A percentile compares a stretch with the other conserved stretches of the same genome.
These are phyloP conservation scores for Macrobrachium rosenbergii DNA, from an alignment of 1,140 invertebrate species.

Conservation along the genomic window DNA sequence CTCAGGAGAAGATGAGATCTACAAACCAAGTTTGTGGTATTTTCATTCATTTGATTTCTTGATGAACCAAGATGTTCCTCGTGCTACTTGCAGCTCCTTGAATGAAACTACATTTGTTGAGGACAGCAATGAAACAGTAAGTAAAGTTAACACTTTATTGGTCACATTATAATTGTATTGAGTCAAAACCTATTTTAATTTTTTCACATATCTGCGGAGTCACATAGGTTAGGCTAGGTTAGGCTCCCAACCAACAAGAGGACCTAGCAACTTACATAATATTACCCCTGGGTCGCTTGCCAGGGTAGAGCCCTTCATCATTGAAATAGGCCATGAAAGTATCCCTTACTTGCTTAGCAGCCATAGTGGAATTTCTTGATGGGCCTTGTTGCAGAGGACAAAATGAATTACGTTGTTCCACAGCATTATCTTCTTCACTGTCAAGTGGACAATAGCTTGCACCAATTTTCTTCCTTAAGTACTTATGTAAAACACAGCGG, in stretches of 20 bases:
- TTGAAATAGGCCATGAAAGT: conserved; percentile 4
- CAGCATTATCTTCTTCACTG: conserved; percentile 22
- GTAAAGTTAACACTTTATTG: too few species aligned
- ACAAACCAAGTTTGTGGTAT: too few species aligned
- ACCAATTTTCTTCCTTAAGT: conserved; percentile 9
- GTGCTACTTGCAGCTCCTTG: conserved; percentile 10
- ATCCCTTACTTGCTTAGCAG: conserved; percentile 25
- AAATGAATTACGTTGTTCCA: conserved; percentile 18
- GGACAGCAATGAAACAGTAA: conserved; percentile 14
- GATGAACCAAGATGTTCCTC: conserved; percentile 11
- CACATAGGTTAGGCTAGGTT: conserved; percentile 25
- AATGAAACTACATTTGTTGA: conserved; percentile 20
- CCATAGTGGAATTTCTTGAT: conserved; percentile 18
- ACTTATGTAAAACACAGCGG: too few species aligned
- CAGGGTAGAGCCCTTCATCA: conserved; percentile 11
- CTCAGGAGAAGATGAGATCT: conserved; percentile 16
- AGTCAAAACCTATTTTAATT: conserved; percentile 14
- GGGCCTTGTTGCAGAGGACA: conserved; percentile 20
- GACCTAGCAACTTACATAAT: conserved; percentile 25
- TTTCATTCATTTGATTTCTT: conserved; percentile 22
- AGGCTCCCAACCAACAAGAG: neutral
- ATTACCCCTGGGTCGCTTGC: conserved; percentile 21
- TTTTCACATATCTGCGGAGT: conserved; percentile 16
- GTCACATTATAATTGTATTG: conserved; percentile 15
- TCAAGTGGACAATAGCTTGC: conserved; percentile 20